These are phyloP conservation scores for Halocynthia aurantium DNA, from an alignment of 23 tunicate genomes.

Conservation along the genomic window DNA sequence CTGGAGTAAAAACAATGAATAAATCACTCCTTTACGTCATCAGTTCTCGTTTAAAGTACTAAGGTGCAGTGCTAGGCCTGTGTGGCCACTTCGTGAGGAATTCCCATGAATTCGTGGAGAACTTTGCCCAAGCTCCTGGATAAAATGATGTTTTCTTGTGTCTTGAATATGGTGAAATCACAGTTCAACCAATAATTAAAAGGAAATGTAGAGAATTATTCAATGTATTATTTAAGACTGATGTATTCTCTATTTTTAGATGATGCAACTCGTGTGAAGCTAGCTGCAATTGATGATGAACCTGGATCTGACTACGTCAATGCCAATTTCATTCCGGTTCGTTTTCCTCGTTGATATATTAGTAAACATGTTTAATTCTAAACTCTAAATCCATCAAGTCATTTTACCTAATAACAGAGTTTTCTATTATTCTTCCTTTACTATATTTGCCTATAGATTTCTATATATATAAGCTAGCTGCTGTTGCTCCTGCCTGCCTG, in stretches of 20 bases:
- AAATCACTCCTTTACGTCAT: no score
- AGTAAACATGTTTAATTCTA: not conserved
- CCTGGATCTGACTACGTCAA: conserved; percentile 90
- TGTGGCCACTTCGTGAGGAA: no score
- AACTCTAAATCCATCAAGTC: not conserved
- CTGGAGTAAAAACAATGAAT: no score
- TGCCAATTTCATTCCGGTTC: conserved; percentile 92
- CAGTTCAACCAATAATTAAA: no score
- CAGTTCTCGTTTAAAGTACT: no score
- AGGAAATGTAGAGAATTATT: no score
- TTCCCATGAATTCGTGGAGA: no score
- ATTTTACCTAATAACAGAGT: not conserved
- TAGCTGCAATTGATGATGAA: conserved; percentile 50
- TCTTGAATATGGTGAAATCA: no score
- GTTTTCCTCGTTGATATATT: conserved; percentile 8
- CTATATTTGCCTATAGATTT: not conserved
- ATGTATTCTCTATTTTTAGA: conserved; percentile 16
- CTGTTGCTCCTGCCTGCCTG: not conserved
- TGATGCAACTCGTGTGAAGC: conserved; percentile 63
- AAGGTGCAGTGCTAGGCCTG: no score
- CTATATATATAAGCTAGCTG: not conserved
- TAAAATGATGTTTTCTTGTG: no score
- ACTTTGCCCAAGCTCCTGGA: no score
- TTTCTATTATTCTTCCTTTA: not conserved
- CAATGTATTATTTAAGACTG: no score